Evolutionary conservation across 2,797 vertebrate species (phyloP).

Genomic region (Decapterus maruadsi): DNA sequence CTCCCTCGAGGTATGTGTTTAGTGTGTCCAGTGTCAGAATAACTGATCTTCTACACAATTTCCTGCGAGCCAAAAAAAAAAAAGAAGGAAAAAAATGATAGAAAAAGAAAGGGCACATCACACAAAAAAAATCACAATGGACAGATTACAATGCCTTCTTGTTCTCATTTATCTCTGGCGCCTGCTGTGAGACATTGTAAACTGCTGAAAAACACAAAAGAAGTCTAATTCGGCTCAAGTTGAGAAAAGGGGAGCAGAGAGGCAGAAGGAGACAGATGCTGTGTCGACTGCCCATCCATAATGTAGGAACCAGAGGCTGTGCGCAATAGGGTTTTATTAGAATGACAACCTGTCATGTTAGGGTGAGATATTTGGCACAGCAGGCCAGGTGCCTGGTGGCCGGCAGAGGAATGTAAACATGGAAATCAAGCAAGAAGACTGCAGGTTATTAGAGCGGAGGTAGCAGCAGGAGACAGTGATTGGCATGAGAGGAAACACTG

Average conservation of each 20-base stretch:
- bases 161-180: constrained; percentile 48
- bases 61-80: constrained; percentile 49
- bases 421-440: constrained; percentile 35
- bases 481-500: constrained; percentile 23
- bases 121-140: constrained; percentile 48
- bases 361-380: constrained; percentile 59
- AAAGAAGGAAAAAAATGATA: constrained; percentile 1
- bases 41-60: constrained; percentile 69
- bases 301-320: constrained; percentile 68
- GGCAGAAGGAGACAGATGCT: constrained; percentile 66
- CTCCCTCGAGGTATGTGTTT: constrained; percentile 72
- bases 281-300: constrained; percentile 69
- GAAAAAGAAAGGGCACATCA: constrained; percentile 44
- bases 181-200: constrained; percentile 62
- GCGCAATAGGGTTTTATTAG: constrained; percentile 67
- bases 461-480: constrained; percentile 15
- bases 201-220: constrained; percentile 53
- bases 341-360: constrained; percentile 73
- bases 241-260: constrained; percentile 41
- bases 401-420: constrained; percentile 42
- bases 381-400: constrained; percentile 25
- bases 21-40: constrained; percentile 68
- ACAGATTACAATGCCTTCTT: constrained; percentile 55
- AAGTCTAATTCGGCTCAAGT: constrained; percentile 56
- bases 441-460: constrained; percentile 24